Conservation (phyloP, 2,113 vertebrate species). For the Ochotona curzoniae region DNA sequence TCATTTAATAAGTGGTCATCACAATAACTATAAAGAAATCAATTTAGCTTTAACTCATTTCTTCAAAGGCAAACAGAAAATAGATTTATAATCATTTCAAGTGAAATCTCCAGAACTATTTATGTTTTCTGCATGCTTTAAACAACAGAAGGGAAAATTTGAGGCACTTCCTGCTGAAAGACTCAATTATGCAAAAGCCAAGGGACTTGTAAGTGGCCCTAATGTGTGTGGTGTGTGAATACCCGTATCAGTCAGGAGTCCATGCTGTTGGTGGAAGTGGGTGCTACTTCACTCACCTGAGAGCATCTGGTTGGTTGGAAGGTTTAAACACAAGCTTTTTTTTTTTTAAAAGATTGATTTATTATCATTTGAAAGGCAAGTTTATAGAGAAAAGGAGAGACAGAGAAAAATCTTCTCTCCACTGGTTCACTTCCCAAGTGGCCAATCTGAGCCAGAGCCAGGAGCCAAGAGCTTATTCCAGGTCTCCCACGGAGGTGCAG, state of each 20-base stretch:
- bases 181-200: background rate
- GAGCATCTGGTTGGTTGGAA: slow-evolving; percentile 48
- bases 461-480: too few relatives aligned
- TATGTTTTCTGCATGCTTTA: slow-evolving; percentile 1
- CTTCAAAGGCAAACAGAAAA: slow-evolving; percentile 46
- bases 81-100: slow-evolving; percentile 18
- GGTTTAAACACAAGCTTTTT: slow-evolving; percentile 34
- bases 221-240: background rate
- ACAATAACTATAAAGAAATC: slow-evolving; percentile 45
- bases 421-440: too few relatives aligned
- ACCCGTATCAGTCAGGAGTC: background rate
- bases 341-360: too few relatives aligned
- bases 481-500: too few relatives aligned
- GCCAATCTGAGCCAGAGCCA: too few relatives aligned
- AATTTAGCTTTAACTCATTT: slow-evolving; percentile 34
- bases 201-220: background rate
- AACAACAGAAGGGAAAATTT: slow-evolving; percentile 50
- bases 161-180: background rate
- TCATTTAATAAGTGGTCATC: slow-evolving; percentile 42
- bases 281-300: slow-evolving; percentile 52
- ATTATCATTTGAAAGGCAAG: too few relatives aligned
- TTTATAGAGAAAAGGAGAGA: too few relatives aligned
- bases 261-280: background rate
- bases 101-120: slow-evolving; percentile 44
- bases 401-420: too few relatives aligned